Conservation (phyloP, 2,113 vertebrate species). For the Neopipo cinnamomea region DNA sequence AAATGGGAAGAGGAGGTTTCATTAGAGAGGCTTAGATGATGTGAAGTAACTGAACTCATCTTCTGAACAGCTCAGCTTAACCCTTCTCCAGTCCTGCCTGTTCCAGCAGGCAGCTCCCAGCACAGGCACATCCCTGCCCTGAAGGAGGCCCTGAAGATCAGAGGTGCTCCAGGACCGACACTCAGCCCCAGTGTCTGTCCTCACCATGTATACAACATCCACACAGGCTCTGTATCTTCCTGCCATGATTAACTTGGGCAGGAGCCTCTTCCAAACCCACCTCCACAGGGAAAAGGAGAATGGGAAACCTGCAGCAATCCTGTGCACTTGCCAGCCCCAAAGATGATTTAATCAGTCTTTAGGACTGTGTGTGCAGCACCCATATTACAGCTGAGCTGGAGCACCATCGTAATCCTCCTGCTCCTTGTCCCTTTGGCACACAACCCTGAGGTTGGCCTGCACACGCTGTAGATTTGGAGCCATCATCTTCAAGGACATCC, state of each 20-base stretch:
- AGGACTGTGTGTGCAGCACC: no score
- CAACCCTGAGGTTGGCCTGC: neutral
- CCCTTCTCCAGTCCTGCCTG: neutral
- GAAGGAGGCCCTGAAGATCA: neutral
- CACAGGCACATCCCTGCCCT: neutral
- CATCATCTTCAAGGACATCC: neutral
- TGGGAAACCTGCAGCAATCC: neutral
- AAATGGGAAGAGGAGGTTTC: constrained; percentile 20
- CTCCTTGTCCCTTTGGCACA: neutral
- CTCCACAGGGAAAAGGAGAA: neutral
- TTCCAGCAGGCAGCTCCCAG: neutral
- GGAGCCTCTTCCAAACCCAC: neutral
- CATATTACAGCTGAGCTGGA: neutral
- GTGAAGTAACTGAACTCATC: constrained; percentile 26
- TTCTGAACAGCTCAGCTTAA: neutral
- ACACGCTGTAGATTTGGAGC: neutral
- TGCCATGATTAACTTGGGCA: neutral
- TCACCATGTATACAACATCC: neutral
- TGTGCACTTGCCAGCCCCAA: neutral
- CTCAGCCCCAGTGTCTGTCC: neutral
- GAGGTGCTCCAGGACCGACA: neutral
- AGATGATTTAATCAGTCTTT: neutral
- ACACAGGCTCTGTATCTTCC: neutral
- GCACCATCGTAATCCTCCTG: neutral
- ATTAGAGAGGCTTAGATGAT: constrained; percentile 45